Evolutionary conservation across 2,888 invertebrate genomes (phyloP), one percentile per base, ranked within the genome.

Genomic region (Punctoribates punctum): DNA sequence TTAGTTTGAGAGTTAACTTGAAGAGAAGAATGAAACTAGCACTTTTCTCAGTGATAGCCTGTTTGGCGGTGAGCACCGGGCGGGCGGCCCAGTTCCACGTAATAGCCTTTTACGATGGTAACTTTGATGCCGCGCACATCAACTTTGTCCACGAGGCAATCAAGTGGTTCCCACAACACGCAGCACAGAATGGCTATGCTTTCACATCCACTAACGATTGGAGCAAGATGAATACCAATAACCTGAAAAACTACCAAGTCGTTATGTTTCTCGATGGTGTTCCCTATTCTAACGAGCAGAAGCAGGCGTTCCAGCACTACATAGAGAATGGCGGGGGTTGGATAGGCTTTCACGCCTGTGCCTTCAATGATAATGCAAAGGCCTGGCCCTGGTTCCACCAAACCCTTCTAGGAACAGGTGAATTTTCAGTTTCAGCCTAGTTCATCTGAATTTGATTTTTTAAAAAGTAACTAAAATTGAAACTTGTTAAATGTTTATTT

Each of bases 261-360:
- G n/a, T 54, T 11, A 6, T 54, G 13, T 54, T 54, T 20, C 54
- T 54, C 54, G 54, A 54, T 20, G 54, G n/a, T n/a, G 46, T 46
- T 11, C 46, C 8, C 46, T 20, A 54, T 54, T 6, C 54, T n/a
- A 20, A 11, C n/a, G 13, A 11, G 9, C 11, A 54, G 54, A 11
- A 54, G 13, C 17, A 6, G 17, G 54, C 17, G 9, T 54, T 54
- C 20, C 11, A 54, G n/a, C 54, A 20, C 13, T 54, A 54, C 54
- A n/a, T 54, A n/a, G 54, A 54, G 20, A 54, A 54, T n/a, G 54
- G 54, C n/a, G 54, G 54, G 13, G 54, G 54, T 54, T 54, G 54
- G 54, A n/a, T 54, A 6, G 54, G 54, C 20, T 54, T 54, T 20
- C 54, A 54, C n/a, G 54, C n/a, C 6, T n/a, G 11, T 54, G 54